Percentiles rank a stretch among this genome's conserved stretches.
Conservation (phyloP, 2,113 vertebrate species). For the Hippoglossus stenolepis region DNA sequence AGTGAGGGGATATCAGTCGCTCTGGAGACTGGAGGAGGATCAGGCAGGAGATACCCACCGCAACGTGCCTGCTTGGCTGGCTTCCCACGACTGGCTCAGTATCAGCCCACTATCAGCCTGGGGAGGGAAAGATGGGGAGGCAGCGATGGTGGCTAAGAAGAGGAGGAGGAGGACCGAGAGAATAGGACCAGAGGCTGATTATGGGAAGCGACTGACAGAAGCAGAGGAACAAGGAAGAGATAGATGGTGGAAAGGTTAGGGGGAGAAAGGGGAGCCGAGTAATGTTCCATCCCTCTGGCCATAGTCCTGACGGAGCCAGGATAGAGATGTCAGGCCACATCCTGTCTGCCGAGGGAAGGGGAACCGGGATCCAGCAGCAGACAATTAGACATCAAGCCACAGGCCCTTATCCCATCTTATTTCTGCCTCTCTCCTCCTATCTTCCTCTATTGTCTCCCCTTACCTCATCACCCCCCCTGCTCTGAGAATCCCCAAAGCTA, state of each 20-base stretch:
- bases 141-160: slow-evolving; percentile 30
- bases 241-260: slow-evolving; percentile 56
- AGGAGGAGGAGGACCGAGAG: slow-evolving; percentile 23
- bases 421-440: slow-evolving; percentile 55
- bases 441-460: slow-evolving; percentile 44
- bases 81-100: slow-evolving; percentile 62
- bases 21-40: slow-evolving; percentile 70
- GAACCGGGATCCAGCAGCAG: slow-evolving; percentile 52
- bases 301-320: slow-evolving; percentile 58
- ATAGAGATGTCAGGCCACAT: slow-evolving; percentile 74
- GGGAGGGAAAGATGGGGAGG: slow-evolving; percentile 48
- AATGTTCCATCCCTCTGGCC: slow-evolving; percentile 57
- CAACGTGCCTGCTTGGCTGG: slow-evolving; percentile 61
- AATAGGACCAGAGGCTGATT: slow-evolving; percentile 51
- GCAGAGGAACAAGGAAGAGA: slow-evolving; percentile 32
- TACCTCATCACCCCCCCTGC: slow-evolving; percentile 2
- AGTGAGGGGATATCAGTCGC: slow-evolving; percentile 60
- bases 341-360: slow-evolving; percentile 59
- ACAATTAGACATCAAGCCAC: slow-evolving; percentile 68
- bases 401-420: slow-evolving; percentile 41
- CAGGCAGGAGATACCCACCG: slow-evolving; percentile 59
- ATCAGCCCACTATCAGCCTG: slow-evolving; percentile 65
- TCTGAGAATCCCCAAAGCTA: slow-evolving; percentile 56
- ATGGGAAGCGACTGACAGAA: slow-evolving; percentile 24
- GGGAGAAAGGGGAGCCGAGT: slow-evolving; percentile 45